Conservation (phyloP, 2,797 vertebrate genomes). For the Ceyx erithaca region DNA sequence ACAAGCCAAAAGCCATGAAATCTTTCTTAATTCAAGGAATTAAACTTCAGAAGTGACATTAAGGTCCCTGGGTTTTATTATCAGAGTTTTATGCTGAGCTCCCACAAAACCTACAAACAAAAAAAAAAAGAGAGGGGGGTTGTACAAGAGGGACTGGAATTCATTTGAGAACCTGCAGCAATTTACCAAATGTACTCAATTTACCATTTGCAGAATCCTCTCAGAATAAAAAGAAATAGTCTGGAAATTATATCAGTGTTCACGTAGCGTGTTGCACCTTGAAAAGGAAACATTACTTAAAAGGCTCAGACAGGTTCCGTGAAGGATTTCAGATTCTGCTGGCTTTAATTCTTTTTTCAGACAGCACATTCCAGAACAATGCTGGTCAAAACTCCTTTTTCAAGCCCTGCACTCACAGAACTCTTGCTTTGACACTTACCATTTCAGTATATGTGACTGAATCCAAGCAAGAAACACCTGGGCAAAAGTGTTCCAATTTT, state of each 20-base stretch:
- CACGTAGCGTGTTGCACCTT: neutral
- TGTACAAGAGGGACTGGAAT: neutral
- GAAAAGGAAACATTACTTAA: neutral
- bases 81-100: neutral
- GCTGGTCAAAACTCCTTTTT: neutral
- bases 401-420: neutral
- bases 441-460: neutral
- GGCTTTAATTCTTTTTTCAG: constrained; percentile 3
- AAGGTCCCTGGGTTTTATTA: neutral
- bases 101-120: neutral
- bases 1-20: neutral
- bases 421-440: neutral
- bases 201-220: neutral
- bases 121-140: too few species aligned
- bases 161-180: neutral
- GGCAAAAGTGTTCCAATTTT: neutral
- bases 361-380: neutral
- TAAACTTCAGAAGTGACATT: neutral
- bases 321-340: neutral
- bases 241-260: neutral
- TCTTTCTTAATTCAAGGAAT: neutral
- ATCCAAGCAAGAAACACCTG: neutral
- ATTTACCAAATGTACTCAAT: neutral
- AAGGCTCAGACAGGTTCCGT: neutral
- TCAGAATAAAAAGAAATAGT: neutral